A percentile compares a stretch with the other conserved stretches of the same genome.
Evolutionary conservation across 2,797 vertebrate species (phyloP).

Genomic region (Sternotherus odoratus): DNA sequence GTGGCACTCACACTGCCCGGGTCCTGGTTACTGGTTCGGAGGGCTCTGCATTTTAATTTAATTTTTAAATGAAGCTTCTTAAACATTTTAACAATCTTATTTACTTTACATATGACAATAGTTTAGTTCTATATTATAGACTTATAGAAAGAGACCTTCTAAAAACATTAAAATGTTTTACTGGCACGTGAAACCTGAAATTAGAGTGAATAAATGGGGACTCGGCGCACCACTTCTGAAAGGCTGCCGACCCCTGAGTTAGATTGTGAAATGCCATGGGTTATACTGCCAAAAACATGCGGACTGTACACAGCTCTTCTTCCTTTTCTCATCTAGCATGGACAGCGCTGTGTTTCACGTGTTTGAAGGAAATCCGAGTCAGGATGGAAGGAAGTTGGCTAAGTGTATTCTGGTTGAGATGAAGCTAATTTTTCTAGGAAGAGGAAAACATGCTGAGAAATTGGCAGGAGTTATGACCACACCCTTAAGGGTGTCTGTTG

Average conservation of each 20-base stretch:
- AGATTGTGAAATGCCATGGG: background rate
- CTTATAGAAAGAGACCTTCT: too few species aligned
- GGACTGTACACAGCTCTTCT: background rate
- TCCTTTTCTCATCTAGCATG: background rate
- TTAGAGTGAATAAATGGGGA: too few species aligned
- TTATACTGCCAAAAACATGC: background rate
- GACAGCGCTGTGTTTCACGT: background rate
- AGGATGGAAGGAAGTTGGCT: background rate
- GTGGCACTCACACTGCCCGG: too few species aligned
- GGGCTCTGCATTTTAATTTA: too few species aligned
- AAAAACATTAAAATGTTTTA: too few species aligned
- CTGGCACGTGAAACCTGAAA: too few species aligned
- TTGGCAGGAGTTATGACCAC: slow-evolving; percentile 3
- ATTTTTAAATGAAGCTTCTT: too few species aligned
- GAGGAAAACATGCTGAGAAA: background rate
- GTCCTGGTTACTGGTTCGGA: too few species aligned
- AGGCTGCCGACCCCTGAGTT: background rate
- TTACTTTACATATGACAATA: too few species aligned
- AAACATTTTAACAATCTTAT: too few species aligned
- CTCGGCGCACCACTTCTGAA: too few species aligned
- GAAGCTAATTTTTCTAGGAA: background rate
- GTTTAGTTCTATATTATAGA: too few species aligned
- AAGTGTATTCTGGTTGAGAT: slow-evolving; percentile 21
- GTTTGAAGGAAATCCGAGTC: background rate
- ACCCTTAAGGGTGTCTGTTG: background rate